Evolutionary conservation across 2,113 vertebrate species (phyloP).

Genomic region (Lophotis ruficrista): DNA sequence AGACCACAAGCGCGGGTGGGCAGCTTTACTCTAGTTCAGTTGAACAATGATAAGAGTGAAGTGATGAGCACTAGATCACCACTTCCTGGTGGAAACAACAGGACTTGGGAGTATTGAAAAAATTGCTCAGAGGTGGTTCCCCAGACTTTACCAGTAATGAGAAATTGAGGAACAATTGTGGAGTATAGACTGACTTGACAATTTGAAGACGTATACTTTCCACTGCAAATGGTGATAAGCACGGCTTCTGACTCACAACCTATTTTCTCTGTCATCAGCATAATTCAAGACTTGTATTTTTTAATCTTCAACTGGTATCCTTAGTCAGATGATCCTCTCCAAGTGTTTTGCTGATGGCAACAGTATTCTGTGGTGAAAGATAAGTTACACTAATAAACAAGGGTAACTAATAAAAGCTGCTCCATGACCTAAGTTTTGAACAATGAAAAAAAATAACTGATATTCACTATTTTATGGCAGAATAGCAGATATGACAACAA

Average conservation of each 20-base stretch:
- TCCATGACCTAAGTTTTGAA: neutral
- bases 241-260: neutral
- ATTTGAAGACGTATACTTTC: neutral
- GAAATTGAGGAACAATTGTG: neutral
- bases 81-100: neutral
- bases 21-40: neutral
- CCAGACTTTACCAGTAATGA: neutral
- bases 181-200: neutral
- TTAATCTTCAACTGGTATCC: neutral
- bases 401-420: neutral
- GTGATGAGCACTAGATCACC: neutral
- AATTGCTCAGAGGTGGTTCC: neutral
- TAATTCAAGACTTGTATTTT: neutral
- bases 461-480: neutral
- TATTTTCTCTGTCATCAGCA: neutral
- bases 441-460: neutral
- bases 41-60: neutral
- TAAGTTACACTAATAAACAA: neutral
- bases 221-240: neutral
- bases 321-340: neutral
- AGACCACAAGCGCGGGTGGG: neutral
- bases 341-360: neutral
- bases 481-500: neutral
- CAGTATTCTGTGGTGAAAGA: neutral
- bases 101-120: neutral